These are phyloP conservation scores for Apamea sordens DNA, from an alignment of 2,888 invertebrate species.

Conservation along the genomic window DNA sequence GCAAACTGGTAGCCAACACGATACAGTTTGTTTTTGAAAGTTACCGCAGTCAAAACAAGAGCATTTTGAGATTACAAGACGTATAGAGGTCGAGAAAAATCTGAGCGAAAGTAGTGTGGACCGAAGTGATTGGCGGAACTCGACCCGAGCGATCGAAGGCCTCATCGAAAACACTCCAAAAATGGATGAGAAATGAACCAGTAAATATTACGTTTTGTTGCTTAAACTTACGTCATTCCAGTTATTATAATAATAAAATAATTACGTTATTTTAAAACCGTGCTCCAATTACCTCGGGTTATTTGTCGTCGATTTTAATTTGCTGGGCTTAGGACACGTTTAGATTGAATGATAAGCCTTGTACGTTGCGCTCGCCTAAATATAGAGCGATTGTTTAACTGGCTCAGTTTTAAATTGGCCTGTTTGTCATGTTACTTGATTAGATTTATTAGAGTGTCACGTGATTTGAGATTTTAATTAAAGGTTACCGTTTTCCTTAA, in stretches of 20 bases:
- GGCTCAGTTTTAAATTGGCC: constrained; percentile 50
- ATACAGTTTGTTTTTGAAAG: constrained; percentile 78
- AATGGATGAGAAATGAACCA: constrained; percentile 81
- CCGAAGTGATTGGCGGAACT: constrained; percentile 83
- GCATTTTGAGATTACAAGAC: constrained; percentile 72
- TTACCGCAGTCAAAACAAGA: constrained; percentile 76
- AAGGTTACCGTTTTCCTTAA: constrained; percentile 57
- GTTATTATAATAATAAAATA: constrained; percentile 61
- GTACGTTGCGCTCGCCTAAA: constrained; percentile 52
- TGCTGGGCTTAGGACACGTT: constrained; percentile 55
- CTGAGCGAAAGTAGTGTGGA: constrained; percentile 83
- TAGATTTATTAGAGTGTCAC: constrained; percentile 56
- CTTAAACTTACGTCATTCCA: constrained; percentile 68
- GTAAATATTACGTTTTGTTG: constrained; percentile 53
- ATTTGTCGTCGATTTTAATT: constrained; percentile 69
- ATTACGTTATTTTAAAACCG: constrained; percentile 60
- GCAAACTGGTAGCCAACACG: constrained; percentile 71
- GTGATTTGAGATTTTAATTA: constrained; percentile 59
- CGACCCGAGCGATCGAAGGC: constrained; percentile 79
- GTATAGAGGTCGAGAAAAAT: constrained; percentile 84
- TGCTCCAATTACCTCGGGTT: constrained; percentile 67
- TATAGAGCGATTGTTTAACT: constrained; percentile 64
- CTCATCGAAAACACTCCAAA: constrained; percentile 80
- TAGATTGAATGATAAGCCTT: constrained; percentile 61
- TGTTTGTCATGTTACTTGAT: constrained; percentile 56